Base-by-base conservation (phyloP, 2,797 vertebrate genomes). In the Muscicapa striata region DNA sequence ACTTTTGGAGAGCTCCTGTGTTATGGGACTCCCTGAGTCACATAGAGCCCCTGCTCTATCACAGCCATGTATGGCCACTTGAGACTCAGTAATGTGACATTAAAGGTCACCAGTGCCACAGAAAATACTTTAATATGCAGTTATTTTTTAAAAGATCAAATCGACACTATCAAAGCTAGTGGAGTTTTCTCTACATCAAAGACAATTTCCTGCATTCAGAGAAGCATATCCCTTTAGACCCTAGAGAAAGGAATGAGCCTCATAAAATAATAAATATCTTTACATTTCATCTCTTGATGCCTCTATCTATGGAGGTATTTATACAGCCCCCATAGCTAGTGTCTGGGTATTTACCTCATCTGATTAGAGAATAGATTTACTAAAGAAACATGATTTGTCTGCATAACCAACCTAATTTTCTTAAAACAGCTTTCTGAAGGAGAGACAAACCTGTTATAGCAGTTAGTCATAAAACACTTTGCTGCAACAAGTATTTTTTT, bases 241-340 rank as follows among this genome's bases (percentile, higher is more conserved):
- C 36, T 61, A 29, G 49, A 69, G 41, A 84, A 91, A 84, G 30
- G 57, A 94, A 89, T 67, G 24, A 94, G n/a, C 49, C 70, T 90
- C 88, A 70, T 94, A 96, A 97, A 94, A 91, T 83, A 93, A 90
- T 93, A 90, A 86, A 82, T 87, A 80, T 94, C 61, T 90, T 89
- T 59, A 19, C 74, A 84, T 90, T 95, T 92, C 64, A 93, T 96
- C 90, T 95, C 83, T 55, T 63, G 59, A 79, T 87, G 24, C 21
- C 75, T 90, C 88, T 94, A 68, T 94, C 90, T 94, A 72, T 92
- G 89, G 85, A 94, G 85, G 80, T 93, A 93, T 95, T 95, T 95
- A 90, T 93, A 94, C 6, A 8, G 40, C 87, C 85, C 83, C 41
- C 46, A 62, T 89, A 88, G 46, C 45, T 61, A 63, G 41, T 77